Percentiles rank a stretch among this genome's conserved stretches.
These are phyloP conservation scores for Anguilla japonica DNA, from an alignment of 2,113 vertebrate species.

Conservation along the genomic window DNA sequence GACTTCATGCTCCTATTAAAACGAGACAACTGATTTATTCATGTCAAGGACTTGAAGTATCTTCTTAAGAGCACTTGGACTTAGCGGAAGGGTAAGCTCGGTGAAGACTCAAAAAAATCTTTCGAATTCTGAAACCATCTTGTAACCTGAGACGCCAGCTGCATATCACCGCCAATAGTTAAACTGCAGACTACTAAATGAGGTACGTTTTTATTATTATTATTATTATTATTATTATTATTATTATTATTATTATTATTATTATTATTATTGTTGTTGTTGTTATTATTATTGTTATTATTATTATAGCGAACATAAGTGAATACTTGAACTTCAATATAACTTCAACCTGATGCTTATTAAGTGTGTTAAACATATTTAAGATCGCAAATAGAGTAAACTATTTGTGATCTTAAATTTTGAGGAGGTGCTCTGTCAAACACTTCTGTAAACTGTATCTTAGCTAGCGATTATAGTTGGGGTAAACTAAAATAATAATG, in stretches of 20 bases:
- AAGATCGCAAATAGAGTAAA: no score
- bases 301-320: no score
- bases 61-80: constrained; percentile 3
- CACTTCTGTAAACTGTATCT: background rate
- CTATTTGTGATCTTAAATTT: background rate
- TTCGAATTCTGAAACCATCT: background rate
- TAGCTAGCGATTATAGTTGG: background rate
- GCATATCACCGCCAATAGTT: background rate
- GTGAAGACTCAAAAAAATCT: background rate
- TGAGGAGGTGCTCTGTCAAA: background rate
- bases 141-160: background rate
- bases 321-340: background rate
- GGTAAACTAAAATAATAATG: background rate
- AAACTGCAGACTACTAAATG: background rate
- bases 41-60: constrained; percentile 3
- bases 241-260: no score
- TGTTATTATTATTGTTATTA: background rate
- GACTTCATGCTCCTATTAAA: background rate
- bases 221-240: background rate
- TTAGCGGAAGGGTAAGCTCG: constrained; percentile 9
- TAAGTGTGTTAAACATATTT: no score
- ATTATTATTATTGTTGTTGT: background rate
- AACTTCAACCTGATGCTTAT: background rate
- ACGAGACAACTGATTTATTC: background rate
- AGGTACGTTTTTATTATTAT: background rate